Evolutionary conservation across 2,888 invertebrate genomes (phyloP), one percentile per base, ranked within the genome.

Genomic region (Drosophila demipolita): DNA sequence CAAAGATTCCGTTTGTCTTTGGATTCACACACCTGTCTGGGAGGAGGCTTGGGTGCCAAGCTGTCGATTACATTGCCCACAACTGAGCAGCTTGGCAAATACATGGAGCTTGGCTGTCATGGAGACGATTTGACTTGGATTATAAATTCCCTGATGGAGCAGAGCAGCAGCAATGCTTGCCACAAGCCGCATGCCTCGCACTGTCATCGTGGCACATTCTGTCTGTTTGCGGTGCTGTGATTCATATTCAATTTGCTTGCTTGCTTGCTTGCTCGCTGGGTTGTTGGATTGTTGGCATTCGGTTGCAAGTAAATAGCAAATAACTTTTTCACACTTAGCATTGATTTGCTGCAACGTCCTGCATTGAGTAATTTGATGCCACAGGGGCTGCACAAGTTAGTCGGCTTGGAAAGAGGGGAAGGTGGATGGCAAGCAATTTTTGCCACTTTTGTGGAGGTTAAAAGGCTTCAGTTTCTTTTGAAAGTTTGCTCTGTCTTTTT

Each of bases 271-370:
- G 45, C 23, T 29, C 68, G 75, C 73, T 59, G 57, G 63, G 26
- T 58, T 72, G 75, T 71, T 59, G 57, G 63, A 32, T 58, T 48
- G 69, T 70, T 72, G 69, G 66, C 65, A 68, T 82, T 82, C 50
- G 69, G 67, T 76, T 57, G 20, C 57, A 8, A 32, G 68, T 55
- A 66, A 79, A 80, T 65, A 32, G 76, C 75, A 80, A 80, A 83
- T 65, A 85, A 68, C 70, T 72, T 57, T 73, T 84, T 79, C 75
- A 67, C 82, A 83, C 77, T 81, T 70, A 48, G 62, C 59, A 58
- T 62, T 80, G 83, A 83, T 80, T 81, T 73, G 86, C 83, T 80
- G 74, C 72, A 67, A 75, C 75, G 73, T 67, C 61, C 64, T 45
- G 61, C 32, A 70, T 50, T 73, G 62, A 76, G 63, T 49, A 68